A percentile compares a stretch with the other conserved stretches of the same genome.
Conservation (phyloP, 2,113 vertebrate species). For the Sapayoa aenigma region DNA sequence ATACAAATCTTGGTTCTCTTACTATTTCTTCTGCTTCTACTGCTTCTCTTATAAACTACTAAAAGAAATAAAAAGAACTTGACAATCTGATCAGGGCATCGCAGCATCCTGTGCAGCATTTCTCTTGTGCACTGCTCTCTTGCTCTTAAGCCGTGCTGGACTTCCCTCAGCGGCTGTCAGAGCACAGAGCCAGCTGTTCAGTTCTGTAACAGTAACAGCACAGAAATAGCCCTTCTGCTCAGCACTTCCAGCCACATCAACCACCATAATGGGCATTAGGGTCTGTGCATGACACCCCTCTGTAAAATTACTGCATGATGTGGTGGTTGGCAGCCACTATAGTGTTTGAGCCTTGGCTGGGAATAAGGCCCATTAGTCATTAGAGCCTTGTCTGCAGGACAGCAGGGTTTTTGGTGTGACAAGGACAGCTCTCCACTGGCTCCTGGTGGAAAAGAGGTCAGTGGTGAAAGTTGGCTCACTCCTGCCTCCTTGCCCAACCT, state of each 20-base stretch:
- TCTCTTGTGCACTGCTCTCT: not conserved
- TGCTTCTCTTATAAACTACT: not conserved
- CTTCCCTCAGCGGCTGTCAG: not conserved
- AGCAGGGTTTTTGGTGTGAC: not conserved
- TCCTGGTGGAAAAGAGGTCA: not conserved
- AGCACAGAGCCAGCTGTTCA: not conserved
- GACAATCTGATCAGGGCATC: not conserved
- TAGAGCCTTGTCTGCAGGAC: not conserved
- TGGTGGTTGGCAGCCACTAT: not conserved
- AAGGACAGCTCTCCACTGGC: not conserved
- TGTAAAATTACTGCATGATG: not conserved
- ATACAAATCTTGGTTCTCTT: not conserved
- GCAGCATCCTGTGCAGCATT: not conserved
- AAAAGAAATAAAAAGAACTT: not conserved
- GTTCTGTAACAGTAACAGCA: not conserved
- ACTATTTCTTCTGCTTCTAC: not conserved
- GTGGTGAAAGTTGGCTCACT: not conserved
- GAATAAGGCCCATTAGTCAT: not conserved
- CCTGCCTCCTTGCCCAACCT: not conserved
- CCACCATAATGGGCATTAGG: not conserved
- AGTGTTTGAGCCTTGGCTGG: not conserved
- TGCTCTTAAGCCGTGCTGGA: not conserved
- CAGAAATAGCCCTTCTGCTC: not conserved
- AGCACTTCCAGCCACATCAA: slow-evolving; percentile 5
- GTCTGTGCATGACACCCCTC: not conserved